phyloP scores from a whole-genome alignment of 2,797 vertebrate genomes.

The Fundulus diaphanus region DNA sequence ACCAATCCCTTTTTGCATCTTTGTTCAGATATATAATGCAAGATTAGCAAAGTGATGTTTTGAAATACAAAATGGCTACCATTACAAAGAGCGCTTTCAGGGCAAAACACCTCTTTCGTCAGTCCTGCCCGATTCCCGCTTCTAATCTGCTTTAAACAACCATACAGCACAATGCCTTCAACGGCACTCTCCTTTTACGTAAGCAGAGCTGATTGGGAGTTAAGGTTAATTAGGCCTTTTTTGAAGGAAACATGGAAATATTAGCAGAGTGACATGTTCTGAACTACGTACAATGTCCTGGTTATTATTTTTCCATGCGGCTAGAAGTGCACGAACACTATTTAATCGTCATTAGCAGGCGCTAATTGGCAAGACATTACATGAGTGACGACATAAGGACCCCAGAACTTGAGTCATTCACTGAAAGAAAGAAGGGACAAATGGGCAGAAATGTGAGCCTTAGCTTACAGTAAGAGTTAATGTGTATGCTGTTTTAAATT shows the following conservation, averaged over 20 bases:
- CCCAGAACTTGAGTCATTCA: slow-evolving; percentile 29
- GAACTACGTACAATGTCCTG: slow-evolving; percentile 27
- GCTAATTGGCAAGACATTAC: slow-evolving; percentile 52
- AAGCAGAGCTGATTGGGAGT: slow-evolving; percentile 47
- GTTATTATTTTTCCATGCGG: slow-evolving; percentile 52
- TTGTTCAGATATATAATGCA: neutral
- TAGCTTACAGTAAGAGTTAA: slow-evolving; percentile 12
- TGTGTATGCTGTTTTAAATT: neutral
- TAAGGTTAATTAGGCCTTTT: slow-evolving; percentile 58
- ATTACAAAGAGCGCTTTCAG: slow-evolving; percentile 19
- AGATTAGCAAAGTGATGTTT: slow-evolving; percentile 2
- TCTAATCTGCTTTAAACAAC: slow-evolving; percentile 49
- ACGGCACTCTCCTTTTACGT: slow-evolving; percentile 22
- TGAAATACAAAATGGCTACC: slow-evolving; percentile 4
- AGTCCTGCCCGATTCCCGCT: slow-evolving; percentile 24
- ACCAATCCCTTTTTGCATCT: slow-evolving; percentile 10
- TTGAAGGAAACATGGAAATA: slow-evolving; percentile 36
- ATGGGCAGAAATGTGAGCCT: slow-evolving; percentile 17
- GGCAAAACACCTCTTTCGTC: slow-evolving; percentile 33
- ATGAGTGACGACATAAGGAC: slow-evolving; percentile 33
- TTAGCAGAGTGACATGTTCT: slow-evolving; percentile 35
- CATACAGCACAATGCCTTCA: slow-evolving; percentile 24
- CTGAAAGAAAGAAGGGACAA: slow-evolving; percentile 36
- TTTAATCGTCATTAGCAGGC: slow-evolving; percentile 55
- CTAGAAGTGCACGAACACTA: slow-evolving; percentile 51